Evolutionary conservation across 2,113 vertebrate species (phyloP).

Genomic region (Cariama cristata): DNA sequence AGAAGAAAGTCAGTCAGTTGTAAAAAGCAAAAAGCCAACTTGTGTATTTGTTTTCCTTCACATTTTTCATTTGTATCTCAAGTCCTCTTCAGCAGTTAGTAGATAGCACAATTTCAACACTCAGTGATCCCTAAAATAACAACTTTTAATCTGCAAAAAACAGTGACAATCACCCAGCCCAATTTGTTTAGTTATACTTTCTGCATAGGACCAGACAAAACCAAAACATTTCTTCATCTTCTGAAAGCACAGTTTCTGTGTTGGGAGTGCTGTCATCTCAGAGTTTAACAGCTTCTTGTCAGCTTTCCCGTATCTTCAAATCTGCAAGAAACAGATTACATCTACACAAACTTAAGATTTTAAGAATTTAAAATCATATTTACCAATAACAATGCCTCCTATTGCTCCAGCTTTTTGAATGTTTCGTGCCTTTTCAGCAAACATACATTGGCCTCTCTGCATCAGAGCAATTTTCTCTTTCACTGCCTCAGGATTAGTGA

Average conservation of each 20-base stretch:
- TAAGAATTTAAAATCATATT: slow-evolving; percentile 27
- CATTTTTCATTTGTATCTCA: neutral
- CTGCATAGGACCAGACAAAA: neutral
- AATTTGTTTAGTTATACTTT: neutral
- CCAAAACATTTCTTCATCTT: neutral
- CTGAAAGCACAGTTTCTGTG: neutral
- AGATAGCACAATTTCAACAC: neutral
- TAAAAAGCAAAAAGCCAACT: neutral
- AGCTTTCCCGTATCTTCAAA: neutral
- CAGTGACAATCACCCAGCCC: neutral
- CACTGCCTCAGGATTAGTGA: slow-evolving; percentile 88
- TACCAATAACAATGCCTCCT: slow-evolving; percentile 96
- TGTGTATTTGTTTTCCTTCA: neutral
- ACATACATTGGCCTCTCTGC: slow-evolving; percentile 98
- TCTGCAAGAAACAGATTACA: neutral
- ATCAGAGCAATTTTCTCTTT: slow-evolving; percentile 93
- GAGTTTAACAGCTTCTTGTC: neutral
- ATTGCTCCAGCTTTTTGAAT: slow-evolving; percentile 95
- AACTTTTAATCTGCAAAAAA: neutral
- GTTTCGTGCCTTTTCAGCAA: slow-evolving; percentile 96
- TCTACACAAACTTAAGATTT: neutral
- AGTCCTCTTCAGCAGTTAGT: neutral
- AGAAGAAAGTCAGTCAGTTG: neutral
- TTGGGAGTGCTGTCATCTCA: neutral
- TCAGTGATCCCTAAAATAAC: neutral